phyloP scores from a whole-genome alignment of 2,888 invertebrate genomes.

The Perdita meconis region DNA sequence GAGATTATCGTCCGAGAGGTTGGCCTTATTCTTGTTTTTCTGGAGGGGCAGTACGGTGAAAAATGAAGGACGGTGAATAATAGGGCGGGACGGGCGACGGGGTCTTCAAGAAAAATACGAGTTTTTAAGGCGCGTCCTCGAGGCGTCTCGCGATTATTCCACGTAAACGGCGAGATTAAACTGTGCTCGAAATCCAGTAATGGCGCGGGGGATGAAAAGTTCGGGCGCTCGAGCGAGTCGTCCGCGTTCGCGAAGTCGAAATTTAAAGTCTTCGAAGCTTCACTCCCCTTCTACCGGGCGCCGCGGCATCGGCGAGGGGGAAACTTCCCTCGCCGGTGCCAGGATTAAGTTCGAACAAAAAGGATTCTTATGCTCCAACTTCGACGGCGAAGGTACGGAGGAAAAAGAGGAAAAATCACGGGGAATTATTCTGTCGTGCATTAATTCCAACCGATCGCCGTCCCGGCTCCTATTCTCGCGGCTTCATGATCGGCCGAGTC shows the following conservation, averaged over 20 bases:
- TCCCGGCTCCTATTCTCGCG: constrained; percentile 18
- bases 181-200: constrained; percentile 51
- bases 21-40: neutral
- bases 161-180: constrained; percentile 62
- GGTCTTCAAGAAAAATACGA: constrained; percentile 13
- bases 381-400: constrained; percentile 16
- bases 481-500: constrained; percentile 34
- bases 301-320: constrained; percentile 8
- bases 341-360: constrained; percentile 69
- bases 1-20: neutral
- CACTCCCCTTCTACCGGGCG: neutral
- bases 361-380: constrained; percentile 58
- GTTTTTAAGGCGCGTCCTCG: constrained; percentile 43
- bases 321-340: constrained; percentile 36
- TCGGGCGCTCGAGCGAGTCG: constrained; percentile 29
- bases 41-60: neutral
- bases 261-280: constrained; percentile 67
- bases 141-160: constrained; percentile 62
- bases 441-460: constrained; percentile 46
- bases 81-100: neutral
- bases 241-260: constrained; percentile 57
- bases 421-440: constrained; percentile 50
- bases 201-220: constrained; percentile 61
- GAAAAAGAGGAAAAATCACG: constrained; percentile 32
- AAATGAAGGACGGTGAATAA: constrained; percentile 16